Percentiles rank a stretch among this genome's conserved stretches.
Evolutionary conservation across 1,140 invertebrate genomes (phyloP).

Genomic region (Stratiolaelaps scimitus): DNA sequence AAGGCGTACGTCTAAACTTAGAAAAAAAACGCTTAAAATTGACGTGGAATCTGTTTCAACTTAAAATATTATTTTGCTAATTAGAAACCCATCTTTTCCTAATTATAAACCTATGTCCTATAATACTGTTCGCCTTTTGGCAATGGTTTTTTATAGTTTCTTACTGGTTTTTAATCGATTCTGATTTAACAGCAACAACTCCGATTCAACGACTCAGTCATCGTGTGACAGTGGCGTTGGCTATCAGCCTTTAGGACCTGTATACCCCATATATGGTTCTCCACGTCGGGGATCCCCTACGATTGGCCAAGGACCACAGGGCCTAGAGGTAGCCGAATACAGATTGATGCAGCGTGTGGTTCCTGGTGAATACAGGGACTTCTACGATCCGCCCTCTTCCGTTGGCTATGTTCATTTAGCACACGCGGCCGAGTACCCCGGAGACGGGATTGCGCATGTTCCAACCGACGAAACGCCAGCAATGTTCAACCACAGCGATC

Average conservation of each 20-base stretch:
- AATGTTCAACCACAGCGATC: not conserved
- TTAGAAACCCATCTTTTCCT: too few relatives aligned
- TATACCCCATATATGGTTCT: slow-evolving; percentile 12
- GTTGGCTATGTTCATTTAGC: too few relatives aligned
- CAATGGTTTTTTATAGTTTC: too few relatives aligned
- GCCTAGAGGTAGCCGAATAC: too few relatives aligned
- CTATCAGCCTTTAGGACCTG: slow-evolving; percentile 4
- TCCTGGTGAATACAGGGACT: slow-evolving; percentile 3
- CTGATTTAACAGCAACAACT: slow-evolving; percentile 13
- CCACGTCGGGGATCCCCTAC: slow-evolving; percentile 14
- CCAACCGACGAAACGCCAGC: slow-evolving; percentile 1
- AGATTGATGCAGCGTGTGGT: too few relatives aligned
- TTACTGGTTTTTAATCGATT: too few relatives aligned
- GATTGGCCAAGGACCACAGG: not conserved
- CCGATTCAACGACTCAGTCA: slow-evolving; percentile 20
- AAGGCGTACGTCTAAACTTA: too few relatives aligned
- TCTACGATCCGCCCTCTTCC: not conserved
- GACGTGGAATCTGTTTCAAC: too few relatives aligned
- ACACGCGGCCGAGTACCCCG: not conserved
- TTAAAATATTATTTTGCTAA: too few relatives aligned
- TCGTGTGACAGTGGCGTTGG: not conserved
- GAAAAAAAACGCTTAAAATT: too few relatives aligned
- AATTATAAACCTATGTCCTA: too few relatives aligned
- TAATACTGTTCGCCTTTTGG: too few relatives aligned
- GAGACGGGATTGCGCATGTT: not conserved